phyloP scores from a whole-genome alignment of 2,888 invertebrate species.

The Athalia cordata region DNA sequence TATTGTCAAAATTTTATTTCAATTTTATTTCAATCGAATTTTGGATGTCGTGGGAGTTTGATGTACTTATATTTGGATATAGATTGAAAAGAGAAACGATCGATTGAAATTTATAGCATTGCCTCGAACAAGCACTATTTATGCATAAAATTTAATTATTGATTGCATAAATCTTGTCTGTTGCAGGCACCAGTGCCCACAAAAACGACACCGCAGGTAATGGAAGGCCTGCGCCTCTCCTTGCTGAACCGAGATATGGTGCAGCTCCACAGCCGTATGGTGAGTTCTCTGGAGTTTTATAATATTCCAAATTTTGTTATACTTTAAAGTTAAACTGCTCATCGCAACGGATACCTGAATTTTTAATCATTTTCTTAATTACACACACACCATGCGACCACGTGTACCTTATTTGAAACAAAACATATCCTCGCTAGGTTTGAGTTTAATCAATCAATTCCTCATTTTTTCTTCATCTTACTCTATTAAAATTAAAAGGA shows the following conservation, averaged over 20 bases:
- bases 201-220: constrained; percentile 72
- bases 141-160: constrained; percentile 36
- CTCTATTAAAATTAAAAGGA: not conserved
- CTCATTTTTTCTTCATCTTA: not conserved
- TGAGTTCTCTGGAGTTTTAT: constrained; percentile 76
- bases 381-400: not conserved
- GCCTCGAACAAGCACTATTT: constrained; percentile 41
- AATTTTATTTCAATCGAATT: not conserved
- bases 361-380: not conserved
- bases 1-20: not conserved
- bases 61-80: not conserved
- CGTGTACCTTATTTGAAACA: not conserved
- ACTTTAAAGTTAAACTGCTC: not conserved
- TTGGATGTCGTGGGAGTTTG: not conserved
- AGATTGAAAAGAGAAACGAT: not conserved
- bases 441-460: not conserved
- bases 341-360: not conserved
- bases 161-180: constrained; percentile 60
- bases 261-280: constrained; percentile 92
- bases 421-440: constrained; percentile 39
- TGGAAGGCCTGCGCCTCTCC: constrained; percentile 85
- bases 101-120: not conserved
- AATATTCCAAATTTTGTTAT: constrained; percentile 8
- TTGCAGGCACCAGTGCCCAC: constrained; percentile 69
- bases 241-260: constrained; percentile 92